A percentile compares a stretch with the other conserved stretches of the same genome.
Conservation (phyloP, 2,797 vertebrate genomes). For the Caiman crocodilus region DNA sequence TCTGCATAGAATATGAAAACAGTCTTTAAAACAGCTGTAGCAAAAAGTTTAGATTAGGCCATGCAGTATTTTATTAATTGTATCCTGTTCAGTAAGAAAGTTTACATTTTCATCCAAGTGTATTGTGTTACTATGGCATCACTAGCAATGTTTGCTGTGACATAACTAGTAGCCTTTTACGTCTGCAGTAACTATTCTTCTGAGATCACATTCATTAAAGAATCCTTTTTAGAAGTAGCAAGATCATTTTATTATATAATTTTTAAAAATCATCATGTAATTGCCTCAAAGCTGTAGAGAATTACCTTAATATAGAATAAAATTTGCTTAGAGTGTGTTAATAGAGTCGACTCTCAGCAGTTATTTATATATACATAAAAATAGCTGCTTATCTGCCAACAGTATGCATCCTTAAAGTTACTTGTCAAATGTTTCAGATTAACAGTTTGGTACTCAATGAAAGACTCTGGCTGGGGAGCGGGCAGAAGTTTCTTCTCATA, state of each 20-base stretch:
- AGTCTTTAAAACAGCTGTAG: constrained; percentile 60
- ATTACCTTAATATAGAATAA: neutral
- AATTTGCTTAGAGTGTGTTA: neutral
- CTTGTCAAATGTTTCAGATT: neutral
- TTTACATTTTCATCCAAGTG: constrained; percentile 47
- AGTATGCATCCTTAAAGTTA: neutral
- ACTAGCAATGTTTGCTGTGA: neutral
- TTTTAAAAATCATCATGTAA: neutral
- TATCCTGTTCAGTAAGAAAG: constrained; percentile 42
- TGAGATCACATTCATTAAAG: neutral
- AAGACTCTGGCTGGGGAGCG: neutral
- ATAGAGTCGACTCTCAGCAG: neutral
- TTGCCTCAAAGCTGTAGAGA: neutral
- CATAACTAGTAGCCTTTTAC: neutral
- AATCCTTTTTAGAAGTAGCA: neutral
- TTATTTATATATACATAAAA: neutral
- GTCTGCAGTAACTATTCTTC: neutral
- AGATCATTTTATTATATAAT: neutral
- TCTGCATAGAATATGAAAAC: constrained; percentile 59
- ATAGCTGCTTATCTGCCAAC: neutral
- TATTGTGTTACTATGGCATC: neutral
- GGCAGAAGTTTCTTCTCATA: neutral
- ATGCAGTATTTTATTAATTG: constrained; percentile 46
- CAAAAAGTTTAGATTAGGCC: constrained; percentile 48
- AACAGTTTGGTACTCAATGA: neutral